These are phyloP conservation scores for Frankliniella fusca DNA, from an alignment of 2,888 invertebrate genomes.

Conservation along the genomic window DNA sequence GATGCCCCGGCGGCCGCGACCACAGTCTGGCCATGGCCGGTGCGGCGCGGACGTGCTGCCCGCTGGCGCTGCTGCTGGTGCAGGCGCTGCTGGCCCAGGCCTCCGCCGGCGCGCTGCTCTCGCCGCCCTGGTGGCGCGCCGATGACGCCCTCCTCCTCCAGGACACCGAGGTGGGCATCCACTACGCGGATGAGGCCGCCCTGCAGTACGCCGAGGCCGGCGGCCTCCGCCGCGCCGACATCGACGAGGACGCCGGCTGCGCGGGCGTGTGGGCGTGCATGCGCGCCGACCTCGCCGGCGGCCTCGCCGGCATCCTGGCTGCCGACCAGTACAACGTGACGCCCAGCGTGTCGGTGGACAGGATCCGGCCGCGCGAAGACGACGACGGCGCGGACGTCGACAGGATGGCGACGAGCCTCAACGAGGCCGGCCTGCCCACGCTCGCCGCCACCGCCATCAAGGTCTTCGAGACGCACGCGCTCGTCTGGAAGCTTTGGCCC, in stretches of 20 bases:
- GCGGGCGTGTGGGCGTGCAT: not conserved
- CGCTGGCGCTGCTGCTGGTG: too few relatives aligned
- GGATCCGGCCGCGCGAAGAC: not conserved
- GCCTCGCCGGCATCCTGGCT: not conserved
- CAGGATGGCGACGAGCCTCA: not conserved
- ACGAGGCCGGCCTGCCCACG: conserved; percentile 9
- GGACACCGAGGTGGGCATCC: not conserved
- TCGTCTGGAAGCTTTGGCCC: conserved; percentile 10
- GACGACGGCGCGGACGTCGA: not conserved
- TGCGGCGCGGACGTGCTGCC: not conserved
- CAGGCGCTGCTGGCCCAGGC: not conserved
- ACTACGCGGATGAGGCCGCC: not conserved
- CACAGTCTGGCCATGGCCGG: not conserved
- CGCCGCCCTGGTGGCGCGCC: not conserved
- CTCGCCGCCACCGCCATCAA: conserved; percentile 19
- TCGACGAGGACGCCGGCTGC: not conserved
- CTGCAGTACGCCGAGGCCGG: not conserved
- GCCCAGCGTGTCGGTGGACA: not conserved
- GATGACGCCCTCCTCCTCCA: not conserved
- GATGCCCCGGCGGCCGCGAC: not conserved
- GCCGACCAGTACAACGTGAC: conserved; percentile 13
- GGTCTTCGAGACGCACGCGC: conserved; percentile 15
- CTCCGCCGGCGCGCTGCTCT: not conserved
- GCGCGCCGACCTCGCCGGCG: not conserved
- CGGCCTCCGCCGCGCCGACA: not conserved